Evolutionary conservation across 1,140 invertebrate genomes (phyloP).

Genomic region (Aphidius gifuensis): DNA sequence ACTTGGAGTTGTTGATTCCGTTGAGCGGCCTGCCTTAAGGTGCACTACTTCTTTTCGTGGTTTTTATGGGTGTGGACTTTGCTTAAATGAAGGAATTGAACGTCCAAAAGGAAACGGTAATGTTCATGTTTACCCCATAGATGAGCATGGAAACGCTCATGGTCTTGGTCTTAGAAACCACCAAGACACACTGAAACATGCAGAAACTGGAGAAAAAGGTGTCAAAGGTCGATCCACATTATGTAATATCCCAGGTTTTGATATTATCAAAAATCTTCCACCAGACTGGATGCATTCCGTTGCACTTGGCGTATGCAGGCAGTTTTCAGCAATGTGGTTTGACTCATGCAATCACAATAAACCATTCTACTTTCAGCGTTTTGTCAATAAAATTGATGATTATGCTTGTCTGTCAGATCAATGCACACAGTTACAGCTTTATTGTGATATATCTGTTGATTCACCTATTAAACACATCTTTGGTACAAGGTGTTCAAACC

Average conservation of each 20-base stretch:
- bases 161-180: conserved; percentile 25
- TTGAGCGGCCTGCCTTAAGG: background rate
- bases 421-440: too few species aligned
- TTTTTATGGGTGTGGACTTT: conserved; percentile 29
- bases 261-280: conserved; percentile 28
- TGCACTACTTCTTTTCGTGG: background rate
- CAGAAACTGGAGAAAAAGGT: conserved; percentile 21
- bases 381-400: too few species aligned
- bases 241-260: conserved; percentile 27
- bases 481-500: too few species aligned
- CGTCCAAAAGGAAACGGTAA: conserved; percentile 20
- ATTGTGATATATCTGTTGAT: too few species aligned
- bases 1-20: background rate
- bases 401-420: too few species aligned
- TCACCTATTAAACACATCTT: too few species aligned
- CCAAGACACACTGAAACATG: conserved; percentile 20
- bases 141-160: conserved; percentile 21
- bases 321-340: conserved; percentile 32
- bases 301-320: conserved; percentile 27
- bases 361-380: conserved; percentile 33
- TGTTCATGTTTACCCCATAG: conserved; percentile 26
- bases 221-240: conserved; percentile 27
- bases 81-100: conserved; percentile 31
- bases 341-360: conserved; percentile 23
- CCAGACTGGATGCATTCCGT: conserved; percentile 38